phyloP scores from a whole-genome alignment of 2,888 invertebrate genomes.

The Amblyteles armatorius region DNA sequence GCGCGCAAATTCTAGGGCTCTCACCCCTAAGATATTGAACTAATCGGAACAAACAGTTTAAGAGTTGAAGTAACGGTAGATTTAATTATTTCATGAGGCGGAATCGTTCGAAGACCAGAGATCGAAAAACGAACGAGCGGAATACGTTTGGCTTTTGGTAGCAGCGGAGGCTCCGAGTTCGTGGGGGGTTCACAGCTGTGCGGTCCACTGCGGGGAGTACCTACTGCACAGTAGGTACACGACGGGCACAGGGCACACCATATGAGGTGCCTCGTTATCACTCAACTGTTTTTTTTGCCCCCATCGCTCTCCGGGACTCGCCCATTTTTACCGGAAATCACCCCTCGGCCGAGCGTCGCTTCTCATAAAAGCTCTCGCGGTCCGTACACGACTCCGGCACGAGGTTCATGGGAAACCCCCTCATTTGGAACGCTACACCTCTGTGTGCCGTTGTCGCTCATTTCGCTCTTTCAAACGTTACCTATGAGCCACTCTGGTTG shows the following conservation, averaged over 20 bases:
- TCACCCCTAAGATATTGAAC: too few species aligned
- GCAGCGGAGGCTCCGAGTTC: conserved; percentile 40
- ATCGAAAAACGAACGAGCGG: conserved; percentile 29
- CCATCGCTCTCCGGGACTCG: conserved; percentile 38
- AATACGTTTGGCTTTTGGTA: conserved; percentile 47
- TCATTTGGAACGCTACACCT: conserved; percentile 70
- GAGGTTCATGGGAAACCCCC: conserved; percentile 75
- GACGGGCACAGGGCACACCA: conserved; percentile 69
- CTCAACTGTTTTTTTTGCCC: conserved; percentile 73
- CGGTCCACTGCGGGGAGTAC: conserved; percentile 67
- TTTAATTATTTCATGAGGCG: neutral
- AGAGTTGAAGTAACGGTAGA: neutral
- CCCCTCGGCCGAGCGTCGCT: conserved; percentile 46
- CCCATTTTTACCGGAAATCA: conserved; percentile 60
- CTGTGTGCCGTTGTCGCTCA: conserved; percentile 27
- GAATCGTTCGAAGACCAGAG: neutral
- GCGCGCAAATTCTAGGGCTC: too few species aligned
- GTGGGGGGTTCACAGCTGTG: conserved; percentile 72
- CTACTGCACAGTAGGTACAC: conserved; percentile 28
- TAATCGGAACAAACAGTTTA: neutral
- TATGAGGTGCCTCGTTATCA: conserved; percentile 82
- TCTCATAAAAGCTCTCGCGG: conserved; percentile 54
- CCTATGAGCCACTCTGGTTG: conserved; percentile 11
- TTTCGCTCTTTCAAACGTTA: conserved; percentile 36
- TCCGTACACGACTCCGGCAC: conserved; percentile 26